These are phyloP conservation scores for Anorthoa munda DNA, from an alignment of 2,888 invertebrate species.

Conservation along the genomic window DNA sequence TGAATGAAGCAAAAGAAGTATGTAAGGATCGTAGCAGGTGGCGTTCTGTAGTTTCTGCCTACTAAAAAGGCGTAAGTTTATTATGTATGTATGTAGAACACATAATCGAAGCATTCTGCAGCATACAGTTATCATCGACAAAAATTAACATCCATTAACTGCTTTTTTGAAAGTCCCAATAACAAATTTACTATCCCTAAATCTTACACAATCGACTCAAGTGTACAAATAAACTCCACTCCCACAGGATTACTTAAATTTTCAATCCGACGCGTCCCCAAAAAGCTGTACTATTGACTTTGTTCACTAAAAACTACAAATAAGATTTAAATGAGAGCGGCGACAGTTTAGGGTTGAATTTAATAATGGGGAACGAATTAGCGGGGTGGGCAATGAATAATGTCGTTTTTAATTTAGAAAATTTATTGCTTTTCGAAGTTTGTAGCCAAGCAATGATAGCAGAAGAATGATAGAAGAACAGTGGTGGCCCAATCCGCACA, in stretches of 20 bases:
- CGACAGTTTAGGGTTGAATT: slow-evolving; percentile 66
- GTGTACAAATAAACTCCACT: slow-evolving; percentile 40
- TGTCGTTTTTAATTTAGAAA: background rate
- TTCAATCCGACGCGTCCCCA: slow-evolving; percentile 67
- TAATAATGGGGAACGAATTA: slow-evolving; percentile 64
- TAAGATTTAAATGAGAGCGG: slow-evolving; percentile 86
- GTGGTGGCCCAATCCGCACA: too few species aligned
- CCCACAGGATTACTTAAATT: slow-evolving; percentile 64
- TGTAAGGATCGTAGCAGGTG: too few species aligned
- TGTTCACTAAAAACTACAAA: slow-evolving; percentile 88
- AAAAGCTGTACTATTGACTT: slow-evolving; percentile 84
- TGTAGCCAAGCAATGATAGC: too few species aligned
- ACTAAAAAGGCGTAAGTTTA: too few species aligned
- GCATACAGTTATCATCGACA: too few species aligned
- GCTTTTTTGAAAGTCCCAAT: background rate
- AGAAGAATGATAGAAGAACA: too few species aligned
- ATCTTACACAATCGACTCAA: slow-evolving; percentile 36
- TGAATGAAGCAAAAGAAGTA: too few species aligned
- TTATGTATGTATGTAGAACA: too few species aligned
- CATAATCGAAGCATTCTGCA: too few species aligned
- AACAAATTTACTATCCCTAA: background rate
- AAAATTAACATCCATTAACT: too few species aligned
- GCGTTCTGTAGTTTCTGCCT: too few species aligned
- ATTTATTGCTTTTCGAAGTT: background rate
- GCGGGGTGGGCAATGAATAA: slow-evolving; percentile 43